Base-by-base conservation (phyloP, 2,888 invertebrate genomes). In the Drosophila austrosaltans region DNA sequence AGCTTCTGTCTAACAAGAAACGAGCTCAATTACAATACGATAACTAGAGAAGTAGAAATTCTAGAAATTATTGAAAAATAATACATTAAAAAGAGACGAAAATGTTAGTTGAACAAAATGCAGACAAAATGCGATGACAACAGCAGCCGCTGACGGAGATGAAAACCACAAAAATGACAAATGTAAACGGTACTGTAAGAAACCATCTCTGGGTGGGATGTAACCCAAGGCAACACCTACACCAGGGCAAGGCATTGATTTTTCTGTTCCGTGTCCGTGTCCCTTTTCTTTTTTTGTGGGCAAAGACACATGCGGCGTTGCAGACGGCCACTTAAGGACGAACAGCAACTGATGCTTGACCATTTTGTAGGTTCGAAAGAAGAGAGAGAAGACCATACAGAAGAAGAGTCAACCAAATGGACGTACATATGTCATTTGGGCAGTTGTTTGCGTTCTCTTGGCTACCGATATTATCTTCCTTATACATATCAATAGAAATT, bases 121-220 rank as follows among this genome's bases (percentile, higher is more conserved):
- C 36, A 62, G 63, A 82, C 73, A 79, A 81, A 68, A 59, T 75
- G 57, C 58, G 70, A 66, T 48, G 44, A 48, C 20, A 48, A 30
- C 69, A 42, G 59, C 48, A 48, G 59, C 12, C 7, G 36, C 36
- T 53, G 53, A 32, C 63, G 44, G 60, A 65, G 69, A 64, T 63
- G 53, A 61, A 81, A 83, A 83, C 83, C 83, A 71, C 83, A 83
- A 71, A 75, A 81, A 79, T 76, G 83, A 83, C 79, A 86, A 86
- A 81, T 81, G 81, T 76, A 81, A 83, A 72, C 86, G 83, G 66
- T 66, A 77, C 76, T 79, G 72, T 53, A 60, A 64, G 28, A 32
- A 32, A 32, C 42, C 10, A 40, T 28, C 22, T 53, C 66, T 57
- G 80, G 76, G 81, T 83, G 81, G 83, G 83, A 72, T 75, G 81